Percentiles rank a stretch among this genome's conserved stretches.
phyloP scores from a whole-genome alignment of 2,113 vertebrate species.

The Pteropus alecto region DNA sequence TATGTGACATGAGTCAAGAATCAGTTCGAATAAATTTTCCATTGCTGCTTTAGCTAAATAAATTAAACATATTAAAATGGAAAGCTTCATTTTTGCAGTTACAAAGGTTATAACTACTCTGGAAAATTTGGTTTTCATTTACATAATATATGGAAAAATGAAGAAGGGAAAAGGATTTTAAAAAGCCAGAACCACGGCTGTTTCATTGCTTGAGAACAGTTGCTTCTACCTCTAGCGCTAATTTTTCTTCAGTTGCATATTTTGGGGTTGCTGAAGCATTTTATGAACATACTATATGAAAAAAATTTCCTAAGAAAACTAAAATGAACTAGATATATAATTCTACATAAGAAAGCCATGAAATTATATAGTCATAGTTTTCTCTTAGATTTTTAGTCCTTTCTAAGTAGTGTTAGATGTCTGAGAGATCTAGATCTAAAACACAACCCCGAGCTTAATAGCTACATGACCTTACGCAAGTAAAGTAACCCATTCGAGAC shows the following conservation, averaged over 20 bases:
- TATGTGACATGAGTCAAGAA: not conserved
- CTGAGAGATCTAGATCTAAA: not conserved
- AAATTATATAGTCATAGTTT: not conserved
- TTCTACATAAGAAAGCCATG: not conserved
- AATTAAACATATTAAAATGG: not conserved
- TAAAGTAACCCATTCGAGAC: not conserved
- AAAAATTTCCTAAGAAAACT: not conserved
- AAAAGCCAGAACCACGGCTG: not conserved
- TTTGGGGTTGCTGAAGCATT: not conserved
- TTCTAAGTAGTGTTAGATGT: not conserved
- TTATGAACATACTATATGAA: not conserved
- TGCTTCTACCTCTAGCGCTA: not conserved
- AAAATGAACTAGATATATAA: not conserved
- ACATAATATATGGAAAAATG: not conserved
- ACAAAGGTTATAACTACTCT: not conserved
- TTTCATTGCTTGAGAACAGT: not conserved
- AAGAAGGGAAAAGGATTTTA: not conserved
- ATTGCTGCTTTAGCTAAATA: not conserved
- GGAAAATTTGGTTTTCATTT: not conserved
- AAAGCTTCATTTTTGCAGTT: constrained; percentile 4
- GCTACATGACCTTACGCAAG: not conserved
- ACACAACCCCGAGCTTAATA: not conserved
- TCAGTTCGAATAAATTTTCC: not conserved
- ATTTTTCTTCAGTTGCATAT: not conserved
- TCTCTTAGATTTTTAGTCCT: not conserved